phyloP scores from a whole-genome alignment of 2,113 vertebrate genomes.

The Chascanopsetta lugubris region DNA sequence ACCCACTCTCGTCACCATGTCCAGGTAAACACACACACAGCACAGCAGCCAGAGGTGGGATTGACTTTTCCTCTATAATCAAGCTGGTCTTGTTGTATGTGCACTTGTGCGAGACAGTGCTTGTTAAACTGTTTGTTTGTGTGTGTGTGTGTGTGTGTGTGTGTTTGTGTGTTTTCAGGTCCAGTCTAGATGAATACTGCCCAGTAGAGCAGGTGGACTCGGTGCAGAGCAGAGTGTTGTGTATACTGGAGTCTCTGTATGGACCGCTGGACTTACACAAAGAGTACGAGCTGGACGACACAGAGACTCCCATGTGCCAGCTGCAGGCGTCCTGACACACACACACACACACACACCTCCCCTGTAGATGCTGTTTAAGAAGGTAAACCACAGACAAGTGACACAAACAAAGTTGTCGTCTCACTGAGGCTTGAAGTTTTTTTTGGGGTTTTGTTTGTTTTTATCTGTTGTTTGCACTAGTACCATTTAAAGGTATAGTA shows the following conservation, averaged over 20 bases:
- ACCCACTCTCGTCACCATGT: conserved; percentile 91
- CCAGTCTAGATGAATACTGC: conserved; percentile 97
- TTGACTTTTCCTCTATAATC: background rate
- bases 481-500: background rate
- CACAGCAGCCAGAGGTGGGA: background rate
- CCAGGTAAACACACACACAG: conserved; percentile 82
- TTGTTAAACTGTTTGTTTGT: too few relatives aligned
- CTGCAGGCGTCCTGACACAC: conserved; percentile 35
- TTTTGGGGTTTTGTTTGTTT: background rate
- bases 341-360: background rate
- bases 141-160: background rate
- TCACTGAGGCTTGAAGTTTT: too few relatives aligned
- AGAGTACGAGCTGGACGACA: conserved; percentile 76
- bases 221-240: conserved; percentile 87
- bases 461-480: background rate
- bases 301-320: conserved; percentile 14
- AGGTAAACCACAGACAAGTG: background rate
- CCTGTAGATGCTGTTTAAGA: background rate
- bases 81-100: background rate
- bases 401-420: background rate
- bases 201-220: conserved; percentile 91
- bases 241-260: conserved; percentile 79
- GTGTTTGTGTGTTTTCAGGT: conserved; percentile 77
- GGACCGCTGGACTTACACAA: conserved; percentile 87
- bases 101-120: background rate